Percentiles rank a stretch among this genome's conserved stretches.
These are phyloP conservation scores for Onthophagus sagittarius DNA, from an alignment of 2,888 invertebrate genomes.

Conservation along the genomic window DNA sequence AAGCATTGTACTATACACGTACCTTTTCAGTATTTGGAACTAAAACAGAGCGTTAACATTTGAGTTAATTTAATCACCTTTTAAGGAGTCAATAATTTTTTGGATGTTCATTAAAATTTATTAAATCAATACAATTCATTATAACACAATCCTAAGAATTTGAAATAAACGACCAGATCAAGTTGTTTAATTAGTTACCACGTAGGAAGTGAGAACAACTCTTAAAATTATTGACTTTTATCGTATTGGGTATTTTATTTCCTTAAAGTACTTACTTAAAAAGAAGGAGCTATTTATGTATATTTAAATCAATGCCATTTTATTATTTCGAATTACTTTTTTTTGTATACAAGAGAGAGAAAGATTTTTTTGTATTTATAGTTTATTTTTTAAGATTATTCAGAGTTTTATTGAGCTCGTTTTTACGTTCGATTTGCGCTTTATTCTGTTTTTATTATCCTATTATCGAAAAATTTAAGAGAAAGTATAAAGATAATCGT, in stretches of 20 bases:
- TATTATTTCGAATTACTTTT: not conserved
- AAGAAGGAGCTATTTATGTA: conserved; percentile 10
- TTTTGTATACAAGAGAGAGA: conserved; percentile 19
- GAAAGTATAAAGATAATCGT: too few relatives aligned
- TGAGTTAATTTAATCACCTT: conserved; percentile 35
- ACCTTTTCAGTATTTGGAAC: conserved; percentile 78
- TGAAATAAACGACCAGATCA: not conserved
- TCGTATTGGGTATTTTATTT: too few relatives aligned
- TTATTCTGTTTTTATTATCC: not conserved
- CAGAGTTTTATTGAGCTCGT: not conserved
- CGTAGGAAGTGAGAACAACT: not conserved
- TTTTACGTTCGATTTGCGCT: not conserved
- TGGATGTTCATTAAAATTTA: not conserved
- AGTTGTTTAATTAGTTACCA: not conserved
- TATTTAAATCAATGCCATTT: conserved; percentile 23
- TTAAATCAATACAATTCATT: not conserved
- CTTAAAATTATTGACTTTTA: not conserved
- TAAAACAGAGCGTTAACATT: conserved; percentile 54
- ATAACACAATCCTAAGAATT: too few relatives aligned
- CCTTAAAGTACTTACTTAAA: too few relatives aligned
- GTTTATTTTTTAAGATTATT: not conserved
- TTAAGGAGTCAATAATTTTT: conserved; percentile 4
- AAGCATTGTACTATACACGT: conserved; percentile 67
- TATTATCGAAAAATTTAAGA: not conserved
- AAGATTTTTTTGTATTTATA: not conserved